These are phyloP conservation scores for Tiliacea aurago DNA, from an alignment of 2,888 invertebrate species.

Conservation along the genomic window DNA sequence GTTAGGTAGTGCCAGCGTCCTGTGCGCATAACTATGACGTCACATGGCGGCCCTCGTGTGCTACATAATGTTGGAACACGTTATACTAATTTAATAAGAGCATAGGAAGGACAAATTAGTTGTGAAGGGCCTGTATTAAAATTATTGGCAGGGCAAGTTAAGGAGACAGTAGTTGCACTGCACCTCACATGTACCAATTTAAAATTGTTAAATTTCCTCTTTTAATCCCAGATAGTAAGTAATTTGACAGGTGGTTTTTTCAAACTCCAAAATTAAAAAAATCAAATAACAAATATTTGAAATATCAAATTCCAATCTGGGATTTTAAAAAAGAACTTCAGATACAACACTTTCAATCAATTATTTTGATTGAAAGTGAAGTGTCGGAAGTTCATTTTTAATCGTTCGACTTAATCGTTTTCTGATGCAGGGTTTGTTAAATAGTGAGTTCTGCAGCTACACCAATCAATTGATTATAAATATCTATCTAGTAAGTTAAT, in stretches of 20 bases:
- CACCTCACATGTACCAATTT: too few relatives aligned
- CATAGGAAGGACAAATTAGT: neutral
- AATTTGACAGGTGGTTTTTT: too few relatives aligned
- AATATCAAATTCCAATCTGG: too few relatives aligned
- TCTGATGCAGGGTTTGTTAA: neutral
- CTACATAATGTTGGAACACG: neutral
- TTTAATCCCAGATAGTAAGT: too few relatives aligned
- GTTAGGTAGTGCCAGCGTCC: neutral
- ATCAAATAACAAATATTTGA: too few relatives aligned
- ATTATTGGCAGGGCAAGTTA: neutral
- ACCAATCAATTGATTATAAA: neutral
- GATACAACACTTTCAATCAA: too few relatives aligned
- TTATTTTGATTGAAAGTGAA: too few relatives aligned
- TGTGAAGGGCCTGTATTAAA: neutral
- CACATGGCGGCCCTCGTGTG: neutral
- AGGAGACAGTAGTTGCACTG: neutral
- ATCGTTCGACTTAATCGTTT: neutral
- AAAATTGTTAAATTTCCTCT: neutral
- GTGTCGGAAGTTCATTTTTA: too few relatives aligned
- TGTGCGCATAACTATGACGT: constrained; percentile 5
- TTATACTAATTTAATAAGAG: neutral
- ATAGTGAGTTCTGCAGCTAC: neutral
- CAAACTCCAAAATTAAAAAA: too few relatives aligned
- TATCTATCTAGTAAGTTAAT: too few relatives aligned
- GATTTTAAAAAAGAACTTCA: too few relatives aligned